These are phyloP conservation scores for Cecidostiba fungosa DNA, from an alignment of 2,888 invertebrate genomes.

Conservation along the genomic window DNA sequence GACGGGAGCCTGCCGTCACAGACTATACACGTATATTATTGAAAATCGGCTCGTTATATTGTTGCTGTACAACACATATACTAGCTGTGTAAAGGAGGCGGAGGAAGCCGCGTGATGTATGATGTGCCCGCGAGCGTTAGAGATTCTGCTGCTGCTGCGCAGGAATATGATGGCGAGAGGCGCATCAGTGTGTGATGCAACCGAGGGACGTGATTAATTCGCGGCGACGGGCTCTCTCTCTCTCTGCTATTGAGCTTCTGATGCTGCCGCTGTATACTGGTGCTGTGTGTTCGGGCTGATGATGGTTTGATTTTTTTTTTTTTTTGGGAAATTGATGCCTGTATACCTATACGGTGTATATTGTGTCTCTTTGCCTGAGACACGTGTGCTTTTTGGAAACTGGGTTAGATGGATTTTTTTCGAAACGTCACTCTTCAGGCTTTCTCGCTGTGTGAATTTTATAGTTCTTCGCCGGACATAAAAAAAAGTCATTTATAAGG, in stretches of 20 bases:
- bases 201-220: slow-evolving; percentile 5
- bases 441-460: neutral
- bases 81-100: neutral
- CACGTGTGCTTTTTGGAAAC: neutral
- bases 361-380: neutral
- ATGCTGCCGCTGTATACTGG: neutral
- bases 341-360: too few relatives aligned
- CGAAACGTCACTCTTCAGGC: neutral
- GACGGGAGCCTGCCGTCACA: slow-evolving; percentile 7
- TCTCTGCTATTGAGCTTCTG: neutral
- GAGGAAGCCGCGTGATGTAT: neutral
- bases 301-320: neutral
- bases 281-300: neutral
- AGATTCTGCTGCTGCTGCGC: neutral
- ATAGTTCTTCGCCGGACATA: neutral
- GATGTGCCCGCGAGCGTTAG: slow-evolving; percentile 1
- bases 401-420: slow-evolving; percentile 6
- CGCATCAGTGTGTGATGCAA: neutral
- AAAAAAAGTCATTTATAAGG: neutral
- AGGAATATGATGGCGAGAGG: neutral
- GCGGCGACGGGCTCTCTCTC: neutral
- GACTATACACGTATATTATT: slow-evolving; percentile 16
- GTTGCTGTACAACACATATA: neutral
- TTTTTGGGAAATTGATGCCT: neutral
- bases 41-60: slow-evolving; percentile 50